Evolutionary conservation across 2,797 vertebrate species (phyloP).

Genomic region (Neosilurus hyrtlii): DNA sequence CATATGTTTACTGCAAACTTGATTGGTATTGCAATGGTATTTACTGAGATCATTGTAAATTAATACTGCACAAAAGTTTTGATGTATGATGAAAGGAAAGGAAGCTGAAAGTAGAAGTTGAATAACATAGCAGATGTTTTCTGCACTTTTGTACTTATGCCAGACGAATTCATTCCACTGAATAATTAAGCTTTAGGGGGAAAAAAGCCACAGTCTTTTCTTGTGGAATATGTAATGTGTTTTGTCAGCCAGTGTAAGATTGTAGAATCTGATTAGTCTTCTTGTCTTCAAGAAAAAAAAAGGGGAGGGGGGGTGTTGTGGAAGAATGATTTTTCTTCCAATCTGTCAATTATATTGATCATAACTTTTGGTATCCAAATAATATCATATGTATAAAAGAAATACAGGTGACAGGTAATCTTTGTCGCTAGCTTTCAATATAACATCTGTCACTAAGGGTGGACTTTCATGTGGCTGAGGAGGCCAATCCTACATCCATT

Average conservation of each 20-base stretch:
- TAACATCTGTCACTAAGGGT: too few relatives aligned
- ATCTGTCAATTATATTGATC: not conserved
- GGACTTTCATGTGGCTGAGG: too few relatives aligned
- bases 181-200: constrained; percentile 31
- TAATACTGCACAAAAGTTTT: constrained; percentile 1
- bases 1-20: not conserved
- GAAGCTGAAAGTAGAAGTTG: constrained; percentile 33
- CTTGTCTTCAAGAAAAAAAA: not conserved
- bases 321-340: not conserved
- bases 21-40: not conserved
- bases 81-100: not conserved
- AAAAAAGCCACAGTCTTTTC: not conserved
- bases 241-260: constrained; percentile 9
- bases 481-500: too few relatives aligned
- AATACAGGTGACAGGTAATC: not conserved
- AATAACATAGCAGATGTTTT: constrained; percentile 36
- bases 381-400: not conserved
- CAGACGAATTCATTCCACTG: constrained; percentile 45
- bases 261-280: not conserved
- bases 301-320: too few relatives aligned
- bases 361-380: not conserved
- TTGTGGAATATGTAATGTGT: constrained; percentile 3
- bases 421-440: not conserved
- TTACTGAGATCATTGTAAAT: constrained; percentile 7
- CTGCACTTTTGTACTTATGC: constrained; percentile 36